Conservation (phyloP, 2,797 vertebrate genomes). For the Saxicola maurus region DNA sequence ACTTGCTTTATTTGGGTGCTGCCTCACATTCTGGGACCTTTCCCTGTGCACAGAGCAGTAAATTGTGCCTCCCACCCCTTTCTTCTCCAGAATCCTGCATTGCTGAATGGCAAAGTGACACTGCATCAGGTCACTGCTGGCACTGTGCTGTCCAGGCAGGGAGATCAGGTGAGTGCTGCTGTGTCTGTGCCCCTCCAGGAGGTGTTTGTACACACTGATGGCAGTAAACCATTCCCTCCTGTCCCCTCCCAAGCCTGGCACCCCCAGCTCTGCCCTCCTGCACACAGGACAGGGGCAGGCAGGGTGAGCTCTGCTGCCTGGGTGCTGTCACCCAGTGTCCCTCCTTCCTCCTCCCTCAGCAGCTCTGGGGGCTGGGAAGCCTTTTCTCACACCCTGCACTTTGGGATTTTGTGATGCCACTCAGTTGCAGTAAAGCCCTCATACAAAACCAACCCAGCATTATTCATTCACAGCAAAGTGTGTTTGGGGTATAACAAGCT, state of each 20-base stretch:
- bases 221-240: background rate
- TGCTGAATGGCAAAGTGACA: constrained; percentile 85
- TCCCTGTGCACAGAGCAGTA: background rate
- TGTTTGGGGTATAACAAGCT: background rate
- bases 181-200: background rate
- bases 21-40: background rate
- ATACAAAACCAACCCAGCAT: background rate
- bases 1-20: background rate
- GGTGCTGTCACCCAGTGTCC: background rate
- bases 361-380: rapidly evolving
- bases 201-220: background rate
- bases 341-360: rapidly evolving
- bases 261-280: too few species aligned
- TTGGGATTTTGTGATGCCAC: background rate
- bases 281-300: rapidly evolving
- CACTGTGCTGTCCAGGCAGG: constrained; percentile 84
- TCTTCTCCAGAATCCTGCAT: constrained; percentile 72
- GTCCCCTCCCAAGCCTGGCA: background rate
- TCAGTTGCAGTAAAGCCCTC: background rate
- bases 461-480: background rate
- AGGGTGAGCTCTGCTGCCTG: background rate
- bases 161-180: constrained; percentile 86
- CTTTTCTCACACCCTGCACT: background rate
- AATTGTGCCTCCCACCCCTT: background rate
- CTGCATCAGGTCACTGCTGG: constrained; percentile 88